phyloP scores from a whole-genome alignment of 2,113 vertebrate species.

The Ariopsis seemanni region DNA sequence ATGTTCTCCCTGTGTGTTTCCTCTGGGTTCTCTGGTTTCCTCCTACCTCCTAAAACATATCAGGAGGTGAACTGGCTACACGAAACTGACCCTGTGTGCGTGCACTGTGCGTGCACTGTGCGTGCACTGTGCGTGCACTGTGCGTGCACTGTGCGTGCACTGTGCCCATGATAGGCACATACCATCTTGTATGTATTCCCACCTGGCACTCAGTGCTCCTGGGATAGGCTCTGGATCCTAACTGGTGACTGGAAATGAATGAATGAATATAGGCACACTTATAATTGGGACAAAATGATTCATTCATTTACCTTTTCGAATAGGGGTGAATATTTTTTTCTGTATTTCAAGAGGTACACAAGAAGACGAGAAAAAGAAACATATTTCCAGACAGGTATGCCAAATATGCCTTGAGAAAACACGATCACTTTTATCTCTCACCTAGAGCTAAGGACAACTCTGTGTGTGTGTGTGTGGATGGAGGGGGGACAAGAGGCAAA shows the following conservation, averaged over 20 bases:
- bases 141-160: background rate
- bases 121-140: background rate
- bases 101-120: background rate
- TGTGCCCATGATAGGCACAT: background rate
- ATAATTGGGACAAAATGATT: background rate
- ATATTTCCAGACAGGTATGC: background rate
- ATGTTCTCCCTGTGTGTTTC: background rate
- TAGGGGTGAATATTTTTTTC: background rate
- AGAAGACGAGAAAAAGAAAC: background rate
- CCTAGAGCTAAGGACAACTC: background rate
- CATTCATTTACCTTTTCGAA: background rate
- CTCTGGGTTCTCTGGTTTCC: background rate
- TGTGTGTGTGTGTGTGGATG: too few relatives aligned
- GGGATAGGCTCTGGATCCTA: background rate
- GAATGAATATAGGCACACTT: background rate
- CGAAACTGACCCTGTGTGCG: background rate
- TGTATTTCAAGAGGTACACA: background rate
- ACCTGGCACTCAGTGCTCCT: background rate
- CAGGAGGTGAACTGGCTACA: background rate
- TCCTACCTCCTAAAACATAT: background rate
- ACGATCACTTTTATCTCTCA: background rate
- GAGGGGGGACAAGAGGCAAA: background rate
- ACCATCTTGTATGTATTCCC: background rate
- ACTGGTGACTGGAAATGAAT: background rate
- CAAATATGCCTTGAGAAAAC: constrained; percentile 6